Evolutionary conservation across 1,140 invertebrate genomes (phyloP).

Genomic region (Catajapyx aquilonaris): DNA sequence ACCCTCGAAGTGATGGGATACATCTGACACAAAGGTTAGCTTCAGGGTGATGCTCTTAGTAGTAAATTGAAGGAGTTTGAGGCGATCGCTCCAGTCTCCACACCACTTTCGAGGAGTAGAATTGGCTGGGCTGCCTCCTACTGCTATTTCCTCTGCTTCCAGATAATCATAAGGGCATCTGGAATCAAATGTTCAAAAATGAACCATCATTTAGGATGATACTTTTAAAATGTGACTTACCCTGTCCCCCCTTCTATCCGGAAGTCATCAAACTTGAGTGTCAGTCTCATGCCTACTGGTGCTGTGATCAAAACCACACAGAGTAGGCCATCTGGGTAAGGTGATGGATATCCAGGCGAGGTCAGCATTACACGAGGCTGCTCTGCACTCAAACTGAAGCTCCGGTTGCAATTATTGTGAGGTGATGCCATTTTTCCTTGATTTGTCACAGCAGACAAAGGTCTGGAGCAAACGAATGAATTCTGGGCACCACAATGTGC

Average conservation of each 20-base stretch:
- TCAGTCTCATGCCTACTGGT: background rate
- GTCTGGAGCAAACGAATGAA: no score
- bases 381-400: background rate
- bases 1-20: conserved; percentile 43
- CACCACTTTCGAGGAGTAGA: conserved; percentile 28
- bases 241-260: background rate
- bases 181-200: conserved; percentile 12
- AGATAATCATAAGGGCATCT: conserved; percentile 51
- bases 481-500: no score
- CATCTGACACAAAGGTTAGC: conserved; percentile 44
- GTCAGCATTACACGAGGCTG: background rate
- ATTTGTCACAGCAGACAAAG: no score
- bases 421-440: no score
- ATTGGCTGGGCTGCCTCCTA: background rate
- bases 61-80: conserved; percentile 43
- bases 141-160: conserved; percentile 29
- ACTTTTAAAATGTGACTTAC: background rate
- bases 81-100: conserved; percentile 45
- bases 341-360: background rate
- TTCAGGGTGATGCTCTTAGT: conserved; percentile 27
- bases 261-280: background rate
- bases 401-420: background rate
- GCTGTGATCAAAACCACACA: background rate
- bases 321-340: background rate
- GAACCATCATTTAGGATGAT: no score